Evolutionary conservation across 2,888 invertebrate genomes (phyloP).

Genomic region (Sinentomon sp.): DNA sequence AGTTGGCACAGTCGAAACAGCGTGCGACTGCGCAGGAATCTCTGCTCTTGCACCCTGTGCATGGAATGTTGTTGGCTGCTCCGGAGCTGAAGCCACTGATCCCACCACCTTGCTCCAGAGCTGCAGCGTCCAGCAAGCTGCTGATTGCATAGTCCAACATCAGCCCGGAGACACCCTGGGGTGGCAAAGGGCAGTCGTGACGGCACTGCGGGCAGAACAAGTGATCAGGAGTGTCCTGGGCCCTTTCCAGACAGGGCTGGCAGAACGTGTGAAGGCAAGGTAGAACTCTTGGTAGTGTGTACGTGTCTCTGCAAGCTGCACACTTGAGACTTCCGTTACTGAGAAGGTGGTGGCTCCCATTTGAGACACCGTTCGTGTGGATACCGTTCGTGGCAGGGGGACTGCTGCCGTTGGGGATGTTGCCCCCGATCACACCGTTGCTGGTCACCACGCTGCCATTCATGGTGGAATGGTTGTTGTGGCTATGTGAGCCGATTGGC

Average conservation of each 20-base stretch:
- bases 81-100: constrained; percentile 5
- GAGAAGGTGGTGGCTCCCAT: too few relatives aligned
- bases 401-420: too few relatives aligned
- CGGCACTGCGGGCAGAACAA: constrained; percentile 43
- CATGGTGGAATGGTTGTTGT: too few relatives aligned
- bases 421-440: too few relatives aligned
- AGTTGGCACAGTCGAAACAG: constrained; percentile 87
- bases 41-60: constrained; percentile 72
- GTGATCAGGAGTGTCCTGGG: constrained; percentile 35
- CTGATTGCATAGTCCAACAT: constrained; percentile 33
- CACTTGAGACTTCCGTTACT: too few relatives aligned
- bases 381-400: too few relatives aligned
- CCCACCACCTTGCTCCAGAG: constrained; percentile 17
- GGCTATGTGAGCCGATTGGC: too few relatives aligned
- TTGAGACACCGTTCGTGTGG: too few relatives aligned
- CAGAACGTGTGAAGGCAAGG: constrained; percentile 64
- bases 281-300: constrained; percentile 41
- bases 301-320: constrained; percentile 44
- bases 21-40: constrained; percentile 81
- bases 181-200: constrained; percentile 23
- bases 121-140: constrained; percentile 23
- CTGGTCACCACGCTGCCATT: too few relatives aligned
- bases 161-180: constrained; percentile 32
- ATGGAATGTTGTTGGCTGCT: constrained; percentile 7
- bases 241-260: constrained; percentile 48